phyloP scores from a whole-genome alignment of 64 coral and sea anemone genomes.

The Porites australiensis region DNA sequence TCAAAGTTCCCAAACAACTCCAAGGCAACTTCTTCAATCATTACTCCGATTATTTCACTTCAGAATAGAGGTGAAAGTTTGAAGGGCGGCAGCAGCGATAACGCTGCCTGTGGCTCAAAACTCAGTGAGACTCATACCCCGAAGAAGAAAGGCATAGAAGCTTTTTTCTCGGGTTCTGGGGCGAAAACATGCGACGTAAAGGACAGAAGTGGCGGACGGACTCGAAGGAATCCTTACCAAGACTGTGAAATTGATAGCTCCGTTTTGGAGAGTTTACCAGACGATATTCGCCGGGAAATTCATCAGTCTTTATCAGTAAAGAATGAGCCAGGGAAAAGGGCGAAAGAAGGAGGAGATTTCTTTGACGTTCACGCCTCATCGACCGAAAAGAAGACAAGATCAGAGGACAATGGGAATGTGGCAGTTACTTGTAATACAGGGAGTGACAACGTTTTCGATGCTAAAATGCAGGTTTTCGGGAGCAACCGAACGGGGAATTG shows the following conservation, averaged over 20 bases:
- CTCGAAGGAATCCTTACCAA: constrained; percentile 50
- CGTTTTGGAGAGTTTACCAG: constrained; percentile 67
- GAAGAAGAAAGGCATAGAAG: constrained; percentile 16
- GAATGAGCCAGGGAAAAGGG: background rate
- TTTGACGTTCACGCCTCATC: background rate
- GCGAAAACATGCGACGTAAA: background rate
- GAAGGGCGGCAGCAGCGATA: background rate
- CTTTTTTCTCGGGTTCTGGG: background rate
- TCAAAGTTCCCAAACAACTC: background rate
- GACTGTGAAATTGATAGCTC: constrained; percentile 64
- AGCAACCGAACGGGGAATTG: background rate
- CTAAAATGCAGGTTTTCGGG: background rate
- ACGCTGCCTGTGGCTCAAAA: background rate
- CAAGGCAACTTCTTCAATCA: background rate
- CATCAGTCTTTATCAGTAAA: constrained; percentile 33
- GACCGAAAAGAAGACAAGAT: background rate
- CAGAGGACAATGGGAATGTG: background rate
- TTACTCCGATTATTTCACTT: background rate
- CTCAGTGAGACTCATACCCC: background rate
- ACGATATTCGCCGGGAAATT: constrained; percentile 78
- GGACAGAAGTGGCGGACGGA: background rate
- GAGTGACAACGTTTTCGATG: background rate
- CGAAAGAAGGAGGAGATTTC: background rate
- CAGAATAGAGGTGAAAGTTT: background rate
- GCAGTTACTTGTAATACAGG: background rate